Percentiles rank a stretch among this genome's conserved stretches.
Conservation (phyloP, 1,140 invertebrate genomes). For the Reticulitermes speratus region DNA sequence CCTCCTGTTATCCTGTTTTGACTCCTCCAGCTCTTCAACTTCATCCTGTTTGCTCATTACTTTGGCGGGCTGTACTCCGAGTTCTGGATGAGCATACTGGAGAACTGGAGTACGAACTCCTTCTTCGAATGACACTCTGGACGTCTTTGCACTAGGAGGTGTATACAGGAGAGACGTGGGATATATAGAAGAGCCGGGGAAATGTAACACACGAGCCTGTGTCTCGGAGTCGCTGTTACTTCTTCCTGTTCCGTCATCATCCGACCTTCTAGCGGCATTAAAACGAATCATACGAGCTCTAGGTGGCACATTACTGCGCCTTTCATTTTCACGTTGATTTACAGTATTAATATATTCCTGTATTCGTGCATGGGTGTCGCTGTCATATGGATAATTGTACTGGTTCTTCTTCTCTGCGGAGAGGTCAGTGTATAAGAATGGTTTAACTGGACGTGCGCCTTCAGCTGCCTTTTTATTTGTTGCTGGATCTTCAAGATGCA, state of each 20-base stretch:
- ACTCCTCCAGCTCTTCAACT: not conserved
- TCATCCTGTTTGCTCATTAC: conserved; percentile 8
- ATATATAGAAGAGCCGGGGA: conserved; percentile 60
- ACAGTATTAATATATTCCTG: conserved; percentile 26
- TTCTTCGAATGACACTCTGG: conserved; percentile 58
- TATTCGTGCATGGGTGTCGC: conserved; percentile 14
- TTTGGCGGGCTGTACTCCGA: conserved; percentile 68
- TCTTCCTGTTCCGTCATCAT: not conserved
- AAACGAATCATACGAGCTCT: conserved; percentile 13
- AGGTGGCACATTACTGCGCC: not conserved
- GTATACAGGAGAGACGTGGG: conserved; percentile 63
- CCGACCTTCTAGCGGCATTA: not conserved
- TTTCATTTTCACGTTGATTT: not conserved
- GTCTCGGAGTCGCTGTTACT: not conserved
- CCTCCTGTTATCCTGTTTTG: too few relatives aligned
- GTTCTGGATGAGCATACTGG: conserved; percentile 74
- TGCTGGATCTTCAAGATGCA: not conserved
- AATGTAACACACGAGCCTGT: conserved; percentile 59
- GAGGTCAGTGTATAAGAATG: not conserved
- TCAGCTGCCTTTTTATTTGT: not conserved
- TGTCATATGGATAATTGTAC: not conserved
- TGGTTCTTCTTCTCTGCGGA: not conserved
- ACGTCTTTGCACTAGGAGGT: conserved; percentile 50
- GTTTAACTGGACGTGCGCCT: not conserved
- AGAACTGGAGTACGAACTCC: conserved; percentile 69